Evolutionary conservation across 2,888 invertebrate species (phyloP), one percentile per base, ranked within the genome.

Genomic region (Xestia xanthographa): DNA sequence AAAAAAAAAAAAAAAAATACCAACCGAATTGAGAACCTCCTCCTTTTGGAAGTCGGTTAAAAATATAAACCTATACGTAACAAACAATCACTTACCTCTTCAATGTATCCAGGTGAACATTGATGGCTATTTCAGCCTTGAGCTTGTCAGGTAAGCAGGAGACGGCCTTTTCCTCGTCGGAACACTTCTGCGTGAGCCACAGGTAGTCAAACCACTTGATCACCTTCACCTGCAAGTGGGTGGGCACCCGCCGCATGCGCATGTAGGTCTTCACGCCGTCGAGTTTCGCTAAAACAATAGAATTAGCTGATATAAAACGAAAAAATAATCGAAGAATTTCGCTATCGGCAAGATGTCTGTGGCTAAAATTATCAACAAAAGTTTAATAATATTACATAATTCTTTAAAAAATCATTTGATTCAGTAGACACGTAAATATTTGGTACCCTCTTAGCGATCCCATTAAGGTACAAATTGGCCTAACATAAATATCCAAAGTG

Each of bases 151-250:
- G 99, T 92, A 99, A 97, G 97, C 99, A 99, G 92, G 98, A 98
- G 90, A 99, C 99, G 77, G 99, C 99, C 95, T 98, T 98, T 95
- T 99, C 99, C 95, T 99, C 99, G 94, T 99, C 99, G 41, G 99
- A 99, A 93, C 99, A 99, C 97, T 99, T 99, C 97, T 99, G 99
- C 87, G 99, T 99, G 92, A 99, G 98, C 99, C 99, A 99, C 92
- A 99, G 97, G 95, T 99, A 99, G 97, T 99, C 99, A 96, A 99
- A 99, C 99, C 99, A 99, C 96, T 99, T 99, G 96, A 99, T 99
- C 76, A 97, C 99, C 96, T 99, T 99, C 92, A 99, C 98, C 95
- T 99, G 99, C 80, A 99, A 97, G 95, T 99, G 98, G 90, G 98
- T 98, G 60, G 99, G 99, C 86, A 99, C 99, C 89, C 99, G 97